Evolutionary conservation across 2,113 vertebrate genomes (phyloP), one percentile per base, ranked within the genome.

Genomic region (Hiodon alosoides): DNA sequence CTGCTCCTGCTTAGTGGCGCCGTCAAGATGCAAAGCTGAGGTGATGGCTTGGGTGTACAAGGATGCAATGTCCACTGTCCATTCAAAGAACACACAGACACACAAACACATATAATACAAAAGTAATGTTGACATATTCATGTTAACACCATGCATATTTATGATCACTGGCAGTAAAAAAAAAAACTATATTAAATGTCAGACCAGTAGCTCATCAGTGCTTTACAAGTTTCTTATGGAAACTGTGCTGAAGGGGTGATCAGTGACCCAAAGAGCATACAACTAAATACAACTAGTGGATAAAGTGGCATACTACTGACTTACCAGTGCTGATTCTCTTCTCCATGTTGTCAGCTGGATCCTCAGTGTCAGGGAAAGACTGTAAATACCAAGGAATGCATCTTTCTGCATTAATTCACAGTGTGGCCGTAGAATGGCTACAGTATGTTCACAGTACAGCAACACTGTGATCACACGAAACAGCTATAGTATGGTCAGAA

Each of bases 331-430:
- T 60, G 62, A 48, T 69, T 50, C 0, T 84, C 47, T 74, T 80
- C 11, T 81, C 46, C 69, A 55, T 50, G 62, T 11, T 67, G 79
- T 85, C 81, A 65, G 59, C 62, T 61, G 78, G 81, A 74, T 88
- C 80, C 53, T 90, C 81, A 78, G 87, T 78, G 54, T 86, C 83
- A 79, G 90, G 80, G 61, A 93, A 89, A 77, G 90, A 91, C 94
- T 96, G 79, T 48, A 91, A 89, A 3, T 52, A 85, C 31, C 31
- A 0, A 31, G 31, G 31, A 31, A 31, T 31, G 31, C 31, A 31
- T 31, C 31, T 31, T 31, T 31, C 31, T 31, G 31, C 31, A 31
- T 31, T 31, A 31, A 31, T 31, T 31, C 78, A 74, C 10, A 84
- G 2, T 75, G 54, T 58, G 11, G 70, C 7, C 4, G 31, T 31